These are phyloP conservation scores for Chaitophorus viminalis DNA, from an alignment of 2,888 invertebrate genomes.

Conservation along the genomic window DNA sequence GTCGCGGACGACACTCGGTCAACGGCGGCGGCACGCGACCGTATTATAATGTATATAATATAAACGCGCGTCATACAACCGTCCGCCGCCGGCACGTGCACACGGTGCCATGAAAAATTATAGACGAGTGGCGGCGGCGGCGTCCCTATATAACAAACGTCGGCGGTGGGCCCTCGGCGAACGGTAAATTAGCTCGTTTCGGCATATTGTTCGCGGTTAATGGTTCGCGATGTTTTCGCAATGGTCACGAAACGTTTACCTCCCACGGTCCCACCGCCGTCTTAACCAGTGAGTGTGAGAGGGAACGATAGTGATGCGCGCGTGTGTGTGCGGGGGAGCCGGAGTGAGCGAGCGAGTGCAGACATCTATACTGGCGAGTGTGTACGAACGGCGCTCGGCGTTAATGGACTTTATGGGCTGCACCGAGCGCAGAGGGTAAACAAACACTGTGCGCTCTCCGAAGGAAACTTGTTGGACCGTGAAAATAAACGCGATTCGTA, in stretches of 20 bases:
- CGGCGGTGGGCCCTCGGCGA: constrained; percentile 39
- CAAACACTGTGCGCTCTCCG: neutral
- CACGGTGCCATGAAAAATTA: constrained; percentile 50
- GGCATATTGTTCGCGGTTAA: constrained; percentile 62
- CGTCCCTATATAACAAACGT: constrained; percentile 40
- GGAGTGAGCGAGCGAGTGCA: neutral
- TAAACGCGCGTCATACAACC: neutral
- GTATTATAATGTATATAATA: neutral
- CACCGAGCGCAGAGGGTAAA: neutral
- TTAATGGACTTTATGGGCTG: constrained; percentile 46
- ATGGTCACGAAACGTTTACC: constrained; percentile 56
- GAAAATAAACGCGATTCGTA: constrained; percentile 16
- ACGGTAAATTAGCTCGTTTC: constrained; percentile 59
- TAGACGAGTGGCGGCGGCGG: constrained; percentile 46
- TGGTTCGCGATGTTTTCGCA: constrained; percentile 61
- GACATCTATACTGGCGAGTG: neutral
- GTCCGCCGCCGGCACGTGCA: constrained; percentile 15
- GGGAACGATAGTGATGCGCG: neutral
- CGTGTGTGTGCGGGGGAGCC: neutral
- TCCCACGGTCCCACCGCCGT: constrained; percentile 49
- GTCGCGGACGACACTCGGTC: constrained; percentile 23
- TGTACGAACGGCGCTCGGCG: constrained; percentile 7
- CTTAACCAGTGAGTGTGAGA: neutral
- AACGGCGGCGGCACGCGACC: constrained; percentile 30
- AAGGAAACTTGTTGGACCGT: constrained; percentile 19